Percentiles rank a stretch among this genome's conserved stretches.
phyloP scores from a whole-genome alignment of 2,888 invertebrate species.

The Drosophila peninsularis region DNA sequence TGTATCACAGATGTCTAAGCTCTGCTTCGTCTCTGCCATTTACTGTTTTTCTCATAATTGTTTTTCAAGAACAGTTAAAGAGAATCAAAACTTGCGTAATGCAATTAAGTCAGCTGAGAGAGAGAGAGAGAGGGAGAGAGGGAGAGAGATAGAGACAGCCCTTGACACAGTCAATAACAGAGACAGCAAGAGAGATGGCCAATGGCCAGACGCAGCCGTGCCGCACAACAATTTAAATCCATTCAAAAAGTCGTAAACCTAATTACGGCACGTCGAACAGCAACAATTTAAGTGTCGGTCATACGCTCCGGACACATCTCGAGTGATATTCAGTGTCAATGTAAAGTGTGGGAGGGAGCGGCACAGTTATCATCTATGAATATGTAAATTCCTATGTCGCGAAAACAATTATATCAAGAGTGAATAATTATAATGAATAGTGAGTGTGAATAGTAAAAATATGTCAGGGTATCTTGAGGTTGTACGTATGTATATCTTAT shows the following conservation, averaged over 20 bases:
- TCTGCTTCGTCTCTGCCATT: conserved; percentile 20
- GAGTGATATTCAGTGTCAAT: conserved; percentile 72
- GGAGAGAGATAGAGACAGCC: conserved; percentile 29
- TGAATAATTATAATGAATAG: conserved; percentile 20
- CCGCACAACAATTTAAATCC: conserved; percentile 72
- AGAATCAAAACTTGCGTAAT: conserved; percentile 63
- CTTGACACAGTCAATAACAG: conserved; percentile 62
- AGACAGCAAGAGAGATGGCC: conserved; percentile 15
- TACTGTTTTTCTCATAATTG: conserved; percentile 33
- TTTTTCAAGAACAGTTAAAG: conserved; percentile 38
- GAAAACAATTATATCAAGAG: conserved; percentile 30
- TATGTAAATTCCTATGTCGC: conserved; percentile 10
- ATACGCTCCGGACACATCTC: conserved; percentile 25
- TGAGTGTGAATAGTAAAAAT: conserved; percentile 13
- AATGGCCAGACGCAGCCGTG: conserved; percentile 12
- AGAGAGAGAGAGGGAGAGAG: conserved; percentile 10
- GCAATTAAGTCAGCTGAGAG: conserved; percentile 47
- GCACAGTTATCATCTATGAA: conserved; percentile 3
- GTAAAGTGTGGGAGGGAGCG: conserved; percentile 13
- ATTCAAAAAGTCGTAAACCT: conserved; percentile 66
- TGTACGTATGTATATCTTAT: background rate
- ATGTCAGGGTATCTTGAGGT: conserved; percentile 11
- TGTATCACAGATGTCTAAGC: conserved; percentile 3
- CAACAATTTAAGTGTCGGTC: conserved; percentile 24
- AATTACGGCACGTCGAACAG: conserved; percentile 55